Evolutionary conservation across 2,113 vertebrate genomes (phyloP).

Genomic region (Choloepus hoffmanni): DNA sequence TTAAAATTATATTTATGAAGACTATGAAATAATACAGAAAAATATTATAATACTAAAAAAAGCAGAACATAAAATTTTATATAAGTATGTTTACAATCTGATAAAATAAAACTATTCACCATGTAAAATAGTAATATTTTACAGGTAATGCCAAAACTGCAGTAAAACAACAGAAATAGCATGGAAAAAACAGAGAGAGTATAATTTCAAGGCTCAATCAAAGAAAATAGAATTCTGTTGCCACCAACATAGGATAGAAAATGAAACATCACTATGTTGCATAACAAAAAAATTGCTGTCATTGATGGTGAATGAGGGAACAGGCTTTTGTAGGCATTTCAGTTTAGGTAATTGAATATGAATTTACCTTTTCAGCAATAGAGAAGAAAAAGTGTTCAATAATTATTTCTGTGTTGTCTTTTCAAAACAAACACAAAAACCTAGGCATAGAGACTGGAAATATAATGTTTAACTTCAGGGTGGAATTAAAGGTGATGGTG

Average conservation of each 20-base stretch:
- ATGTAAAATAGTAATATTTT: background rate
- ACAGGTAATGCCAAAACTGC: background rate
- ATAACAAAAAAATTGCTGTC: background rate
- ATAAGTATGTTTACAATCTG: background rate
- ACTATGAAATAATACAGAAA: background rate
- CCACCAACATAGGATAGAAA: background rate
- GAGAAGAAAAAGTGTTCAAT: background rate
- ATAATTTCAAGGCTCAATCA: background rate
- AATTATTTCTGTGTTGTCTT: background rate
- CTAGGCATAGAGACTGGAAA: background rate
- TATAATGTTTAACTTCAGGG: background rate
- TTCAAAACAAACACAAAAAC: background rate
- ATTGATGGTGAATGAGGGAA: background rate
- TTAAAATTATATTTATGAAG: conserved; percentile 13
- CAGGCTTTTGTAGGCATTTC: background rate
- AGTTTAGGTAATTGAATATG: conserved; percentile 24
- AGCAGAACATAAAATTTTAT: background rate
- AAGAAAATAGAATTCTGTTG: background rate
- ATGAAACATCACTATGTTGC: background rate
- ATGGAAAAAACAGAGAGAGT: background rate
- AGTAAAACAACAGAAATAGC: background rate
- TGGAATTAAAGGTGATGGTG: background rate
- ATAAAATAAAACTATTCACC: background rate
- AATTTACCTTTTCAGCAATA: background rate
- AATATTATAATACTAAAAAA: conserved; percentile 12